Base-by-base conservation (phyloP, 2,797 vertebrate species). In the Prionace glauca region DNA sequence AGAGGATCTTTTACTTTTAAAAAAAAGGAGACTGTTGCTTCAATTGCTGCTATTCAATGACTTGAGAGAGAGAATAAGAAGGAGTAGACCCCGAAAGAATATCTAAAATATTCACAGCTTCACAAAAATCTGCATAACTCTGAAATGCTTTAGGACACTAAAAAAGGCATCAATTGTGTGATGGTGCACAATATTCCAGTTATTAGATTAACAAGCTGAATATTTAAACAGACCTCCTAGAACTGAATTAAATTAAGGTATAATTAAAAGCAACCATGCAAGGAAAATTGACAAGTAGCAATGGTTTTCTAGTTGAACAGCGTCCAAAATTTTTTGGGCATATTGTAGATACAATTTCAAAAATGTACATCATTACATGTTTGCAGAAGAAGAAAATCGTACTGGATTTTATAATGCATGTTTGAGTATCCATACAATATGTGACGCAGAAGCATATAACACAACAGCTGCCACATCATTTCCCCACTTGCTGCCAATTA, bases 241-340 rank as follows among this genome's bases (percentile, higher is more conserved):
- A 94, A 94, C 93, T 94, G 93, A 94, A 94, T 72, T 94, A 94
- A 94, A 94, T 94, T 94, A 94, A 94, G 71, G 41, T 94, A 74
- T 94, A 94, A 94, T 94, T 94, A 94, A 94, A 94, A 94, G 93
- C 93, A 94, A 74, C 93, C 65, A 72, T 94, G 93, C 93, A 72
- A 72, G 93, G 93, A 94, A 74, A 94, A 94, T 74, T 94, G 93
- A 94, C 93, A 74, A 94, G 93, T 50, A 94, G 93, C 67, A 74
- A 94, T 50, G 71, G 67, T 32, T 94, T 71, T 50, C 93, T 41
- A 94, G 69, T 72, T 94, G 93, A 94, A 74, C 45, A 74, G 36
- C 32, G 56, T 94, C 71, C 93, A 94, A 72, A 74, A 50, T 45
- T 94, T 72, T 74, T 71, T 72, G 22, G 93, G 45, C 69, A 94